These are phyloP conservation scores for Callithrix jacchus DNA, from an alignment of 2,113 vertebrate species.

Conservation along the genomic window DNA sequence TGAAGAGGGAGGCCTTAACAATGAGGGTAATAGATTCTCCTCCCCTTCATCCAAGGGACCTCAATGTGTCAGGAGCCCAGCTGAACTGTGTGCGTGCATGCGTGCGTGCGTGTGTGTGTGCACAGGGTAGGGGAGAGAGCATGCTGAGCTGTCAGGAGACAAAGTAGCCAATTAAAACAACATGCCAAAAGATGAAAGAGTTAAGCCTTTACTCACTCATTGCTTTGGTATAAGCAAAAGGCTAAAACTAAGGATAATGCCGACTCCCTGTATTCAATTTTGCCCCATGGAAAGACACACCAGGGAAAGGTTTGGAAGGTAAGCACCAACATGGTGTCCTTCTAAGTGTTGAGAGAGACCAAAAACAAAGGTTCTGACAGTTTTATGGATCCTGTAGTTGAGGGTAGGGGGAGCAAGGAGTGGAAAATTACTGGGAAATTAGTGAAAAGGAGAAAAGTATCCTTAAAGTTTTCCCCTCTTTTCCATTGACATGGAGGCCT, in stretches of 20 bases:
- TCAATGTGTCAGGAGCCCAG: background rate
- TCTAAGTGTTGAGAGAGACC: background rate
- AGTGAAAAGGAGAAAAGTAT: background rate
- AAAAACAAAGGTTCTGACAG: background rate
- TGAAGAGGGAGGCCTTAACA: fast-evolving
- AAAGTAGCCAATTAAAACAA: background rate
- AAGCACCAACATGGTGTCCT: fast-evolving
- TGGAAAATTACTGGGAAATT: background rate
- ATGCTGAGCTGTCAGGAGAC: background rate
- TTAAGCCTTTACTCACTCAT: background rate
- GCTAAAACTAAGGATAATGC: background rate
- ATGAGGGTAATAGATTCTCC: background rate
- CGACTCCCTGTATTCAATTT: background rate
- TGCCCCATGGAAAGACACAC: background rate
- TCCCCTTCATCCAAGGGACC: background rate
- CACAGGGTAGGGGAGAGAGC: background rate
- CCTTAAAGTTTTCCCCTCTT: background rate
- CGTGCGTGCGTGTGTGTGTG: too few species aligned
- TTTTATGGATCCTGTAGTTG: background rate
- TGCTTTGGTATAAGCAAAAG: background rate
- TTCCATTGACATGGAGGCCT: background rate
- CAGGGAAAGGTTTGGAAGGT: too few species aligned
- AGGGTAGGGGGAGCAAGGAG: background rate
- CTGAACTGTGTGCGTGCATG: background rate
- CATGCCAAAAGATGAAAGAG: background rate